These are phyloP conservation scores for Odontamblyopus rebecca DNA, from an alignment of 2,797 vertebrate genomes.

Conservation along the genomic window DNA sequence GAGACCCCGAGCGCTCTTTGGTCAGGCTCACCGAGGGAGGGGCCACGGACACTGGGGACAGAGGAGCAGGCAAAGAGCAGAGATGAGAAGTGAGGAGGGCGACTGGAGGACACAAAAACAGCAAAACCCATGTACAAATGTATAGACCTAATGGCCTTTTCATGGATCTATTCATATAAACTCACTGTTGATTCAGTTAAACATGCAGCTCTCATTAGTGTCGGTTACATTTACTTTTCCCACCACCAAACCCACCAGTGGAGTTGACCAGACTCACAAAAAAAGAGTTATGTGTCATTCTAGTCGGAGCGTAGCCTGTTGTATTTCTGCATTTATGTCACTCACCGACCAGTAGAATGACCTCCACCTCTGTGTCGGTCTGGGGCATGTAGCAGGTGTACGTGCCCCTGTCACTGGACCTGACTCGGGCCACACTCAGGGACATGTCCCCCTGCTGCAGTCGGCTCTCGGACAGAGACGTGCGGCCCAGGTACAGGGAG, in stretches of 20 bases:
- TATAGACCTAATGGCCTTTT: too few species aligned
- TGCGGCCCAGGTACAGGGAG: constrained; percentile 27
- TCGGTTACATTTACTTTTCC: too few species aligned
- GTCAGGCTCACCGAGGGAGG: neutral
- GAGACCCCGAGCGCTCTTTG: constrained; percentile 1
- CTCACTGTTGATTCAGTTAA: too few species aligned
- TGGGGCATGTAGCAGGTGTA: neutral
- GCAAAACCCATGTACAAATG: too few species aligned
- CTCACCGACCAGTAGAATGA: constrained; percentile 6
- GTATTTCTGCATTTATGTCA: neutral
- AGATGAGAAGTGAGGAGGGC: too few species aligned
- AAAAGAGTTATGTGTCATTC: too few species aligned
- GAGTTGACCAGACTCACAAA: too few species aligned
- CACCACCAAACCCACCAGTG: too few species aligned
- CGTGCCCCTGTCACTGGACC: constrained; percentile 9
- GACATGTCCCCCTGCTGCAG: constrained; percentile 56
- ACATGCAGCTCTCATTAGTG: too few species aligned
- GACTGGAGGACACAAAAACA: too few species aligned
- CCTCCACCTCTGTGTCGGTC: neutral
- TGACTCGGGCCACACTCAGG: constrained; percentile 35
- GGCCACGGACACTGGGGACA: constrained; percentile 1
- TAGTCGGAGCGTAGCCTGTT: too few species aligned
- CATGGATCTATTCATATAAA: too few species aligned
- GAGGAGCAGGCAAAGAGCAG: neutral
- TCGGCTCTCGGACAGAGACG: constrained; percentile 25